Evolutionary conservation across 2,888 invertebrate species (phyloP), one percentile per base, ranked within the genome.

Genomic region (Aproaerema taeniolella): DNA sequence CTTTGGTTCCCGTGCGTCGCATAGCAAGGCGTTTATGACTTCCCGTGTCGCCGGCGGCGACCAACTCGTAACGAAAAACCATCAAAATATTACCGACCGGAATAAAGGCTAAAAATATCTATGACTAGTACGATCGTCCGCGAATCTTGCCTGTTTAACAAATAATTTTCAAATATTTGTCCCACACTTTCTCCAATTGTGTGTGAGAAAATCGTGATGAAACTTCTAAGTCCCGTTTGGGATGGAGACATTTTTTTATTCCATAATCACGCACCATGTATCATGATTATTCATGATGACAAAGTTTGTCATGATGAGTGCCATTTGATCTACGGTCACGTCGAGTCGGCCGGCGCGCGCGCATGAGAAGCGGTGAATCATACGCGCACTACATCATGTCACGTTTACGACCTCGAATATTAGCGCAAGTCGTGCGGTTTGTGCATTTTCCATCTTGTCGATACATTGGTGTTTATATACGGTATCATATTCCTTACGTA

Each of bases 371-470:
- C 47, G 61, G 67, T 82, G 81, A 82, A 72, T 82, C 82, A 81
- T n/a, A n/a, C 69, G 63, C 67, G 64, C 58, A 67, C 73, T 67
- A 52, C 67, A 65, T 71, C 76, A 72, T 75, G 77, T 75, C 79
- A 67, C 61, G 63, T 67, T 74, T 66, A 59, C 60, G 77, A 75
- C 77, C 80, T 78, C 82, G 71, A 73, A 73, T 67, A 61, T 57
- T 60, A 58, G 50, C 47, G 49, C 54, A 67, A 81, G 76, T 59
- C n/a, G 26, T 64, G 57, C 50, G 70, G 46, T 37, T 41, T 38
- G 39, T 41, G 42, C n/a, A n/a, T 31, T 42, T 15, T 25, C 39
- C 14, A 30, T 45, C 36, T 41, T 63, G 54, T 72, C 70, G 68
- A 69, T 61, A 59, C 20, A 4, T 3, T 30, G 4, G 20, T 7